Percentiles rank a stretch among this genome's conserved stretches.
Evolutionary conservation across 2,888 invertebrate genomes (phyloP).

Genomic region (Mystacides longicornis): DNA sequence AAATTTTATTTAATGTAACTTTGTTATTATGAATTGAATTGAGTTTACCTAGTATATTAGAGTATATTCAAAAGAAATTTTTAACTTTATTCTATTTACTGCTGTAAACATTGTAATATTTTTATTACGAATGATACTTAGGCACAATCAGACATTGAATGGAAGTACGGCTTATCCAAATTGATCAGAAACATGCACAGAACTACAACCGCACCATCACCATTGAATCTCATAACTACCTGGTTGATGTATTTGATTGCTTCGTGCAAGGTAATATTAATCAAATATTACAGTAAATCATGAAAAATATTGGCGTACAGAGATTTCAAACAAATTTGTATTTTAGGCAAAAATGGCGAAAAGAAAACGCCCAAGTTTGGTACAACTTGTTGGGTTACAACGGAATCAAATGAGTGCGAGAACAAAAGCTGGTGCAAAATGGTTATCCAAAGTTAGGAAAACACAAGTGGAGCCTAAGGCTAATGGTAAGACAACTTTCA

Average conservation of each 20-base stretch:
- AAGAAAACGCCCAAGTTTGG: slow-evolving; percentile 75
- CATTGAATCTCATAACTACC: slow-evolving; percentile 92
- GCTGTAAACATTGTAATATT: too few species aligned
- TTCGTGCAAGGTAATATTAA: slow-evolving; percentile 58
- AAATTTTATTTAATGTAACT: too few species aligned
- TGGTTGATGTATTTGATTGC: slow-evolving; percentile 83
- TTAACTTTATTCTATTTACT: too few species aligned
- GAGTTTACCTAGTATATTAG: too few species aligned
- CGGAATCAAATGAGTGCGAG: slow-evolving; percentile 67
- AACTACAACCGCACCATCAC: slow-evolving; percentile 95
- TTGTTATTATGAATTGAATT: too few species aligned
- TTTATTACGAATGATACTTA: slow-evolving; percentile 38
- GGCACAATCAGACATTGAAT: slow-evolving; percentile 99
- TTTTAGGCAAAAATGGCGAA: slow-evolving; percentile 52
- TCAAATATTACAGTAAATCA: neutral
- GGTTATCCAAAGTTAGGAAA: slow-evolving; percentile 82
- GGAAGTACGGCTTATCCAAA: slow-evolving; percentile 99
- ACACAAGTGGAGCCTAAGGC: slow-evolving; percentile 74
- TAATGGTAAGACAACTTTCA: slow-evolving; percentile 27
- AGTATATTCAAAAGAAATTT: too few species aligned
- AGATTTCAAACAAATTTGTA: slow-evolving; percentile 1
- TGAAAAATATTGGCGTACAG: neutral
- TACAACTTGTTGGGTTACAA: slow-evolving; percentile 73
- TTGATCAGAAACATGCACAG: slow-evolving; percentile 97
- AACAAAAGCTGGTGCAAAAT: slow-evolving; percentile 81